phyloP scores from a whole-genome alignment of 2,888 invertebrate species.

The Campoplex capitator region DNA sequence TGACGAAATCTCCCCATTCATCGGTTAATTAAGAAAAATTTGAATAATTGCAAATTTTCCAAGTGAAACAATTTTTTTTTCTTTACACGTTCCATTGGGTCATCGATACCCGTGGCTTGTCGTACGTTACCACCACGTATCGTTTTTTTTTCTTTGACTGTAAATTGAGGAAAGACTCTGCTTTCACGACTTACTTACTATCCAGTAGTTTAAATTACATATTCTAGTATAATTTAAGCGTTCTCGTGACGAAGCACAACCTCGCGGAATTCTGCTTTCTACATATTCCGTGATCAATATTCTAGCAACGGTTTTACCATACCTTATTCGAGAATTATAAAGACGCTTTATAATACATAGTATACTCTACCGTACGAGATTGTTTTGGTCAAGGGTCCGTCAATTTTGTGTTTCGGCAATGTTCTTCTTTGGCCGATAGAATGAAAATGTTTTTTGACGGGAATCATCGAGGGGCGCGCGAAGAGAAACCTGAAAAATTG shows the following conservation, averaged over 20 bases:
- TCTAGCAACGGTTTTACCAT: neutral
- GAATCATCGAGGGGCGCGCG: slow-evolving; percentile 60
- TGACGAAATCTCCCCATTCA: too few species aligned
- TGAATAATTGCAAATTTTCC: too few species aligned
- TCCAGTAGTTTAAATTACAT: too few species aligned
- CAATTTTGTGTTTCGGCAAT: slow-evolving; percentile 34
- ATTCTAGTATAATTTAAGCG: too few species aligned
- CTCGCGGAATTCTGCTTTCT: neutral
- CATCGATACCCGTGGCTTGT: too few species aligned
- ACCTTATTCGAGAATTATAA: slow-evolving; percentile 9
- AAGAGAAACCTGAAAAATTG: slow-evolving; percentile 70
- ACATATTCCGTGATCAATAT: neutral
- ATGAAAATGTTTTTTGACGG: slow-evolving; percentile 21
- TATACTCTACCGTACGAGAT: slow-evolving; percentile 6
- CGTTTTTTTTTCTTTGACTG: too few species aligned
- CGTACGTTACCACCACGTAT: too few species aligned
- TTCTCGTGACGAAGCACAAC: neutral
- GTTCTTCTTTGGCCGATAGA: slow-evolving; percentile 21
- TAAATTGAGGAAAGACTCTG: too few species aligned
- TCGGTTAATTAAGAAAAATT: too few species aligned
- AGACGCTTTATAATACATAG: neutral
- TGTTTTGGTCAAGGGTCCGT: slow-evolving; percentile 58
- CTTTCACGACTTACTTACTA: too few species aligned
- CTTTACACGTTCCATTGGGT: too few species aligned
- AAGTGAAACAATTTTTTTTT: too few species aligned